Base-by-base conservation (phyloP, 2,797 vertebrate genomes). In the Neosalanx taihuensis region DNA sequence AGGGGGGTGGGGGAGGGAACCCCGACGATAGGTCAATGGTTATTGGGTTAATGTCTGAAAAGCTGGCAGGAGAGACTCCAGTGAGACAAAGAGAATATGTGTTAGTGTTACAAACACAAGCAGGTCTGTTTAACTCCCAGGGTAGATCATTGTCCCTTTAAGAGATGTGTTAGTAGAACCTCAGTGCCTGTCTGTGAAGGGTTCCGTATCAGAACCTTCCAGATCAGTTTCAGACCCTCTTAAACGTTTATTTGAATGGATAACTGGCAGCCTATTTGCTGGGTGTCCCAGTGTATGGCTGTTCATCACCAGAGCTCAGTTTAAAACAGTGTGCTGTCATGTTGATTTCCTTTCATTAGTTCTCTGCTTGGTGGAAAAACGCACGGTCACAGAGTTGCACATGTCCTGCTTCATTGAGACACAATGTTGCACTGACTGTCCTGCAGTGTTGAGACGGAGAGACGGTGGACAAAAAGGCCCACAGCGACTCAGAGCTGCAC, bases 401-500 rank as follows among this genome's bases (percentile, higher is more conserved):
- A 79, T 77, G 9, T 51, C 72, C 73, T 71, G 76, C 23, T 73
- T 77, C 77, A 75, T 71, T 78, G 53, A 79, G 9, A 72, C 23
- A 79, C 67, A 1, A 73, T 57, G 65, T 64, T 71, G 61, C 49
- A 26, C 62, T 35, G 33, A 64, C 56, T 69, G 33, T 12, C 15
- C 23, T 23, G 4, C 18, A 41, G 5, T 26, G 7, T 46, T 41
- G 26, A 26, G 37, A 33, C 17, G 20, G 23, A 35, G 3, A 49
- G 5, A 29, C n/a, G 26, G 37, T 3, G 41, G 17, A 26, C 57
- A n/a, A 5, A 23, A 53, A 15, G 64, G 12, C 7, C 23, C 12
- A 53, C 23, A 6, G 49, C 46, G 53, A 18, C 46, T 13, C 12
- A 30, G 29, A 69, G 59, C 53, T 78, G 73, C 73, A 51, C 67